These are phyloP conservation scores for Sylvilagus floridanus DNA, from an alignment of 2,797 vertebrate genomes.

Conservation along the genomic window DNA sequence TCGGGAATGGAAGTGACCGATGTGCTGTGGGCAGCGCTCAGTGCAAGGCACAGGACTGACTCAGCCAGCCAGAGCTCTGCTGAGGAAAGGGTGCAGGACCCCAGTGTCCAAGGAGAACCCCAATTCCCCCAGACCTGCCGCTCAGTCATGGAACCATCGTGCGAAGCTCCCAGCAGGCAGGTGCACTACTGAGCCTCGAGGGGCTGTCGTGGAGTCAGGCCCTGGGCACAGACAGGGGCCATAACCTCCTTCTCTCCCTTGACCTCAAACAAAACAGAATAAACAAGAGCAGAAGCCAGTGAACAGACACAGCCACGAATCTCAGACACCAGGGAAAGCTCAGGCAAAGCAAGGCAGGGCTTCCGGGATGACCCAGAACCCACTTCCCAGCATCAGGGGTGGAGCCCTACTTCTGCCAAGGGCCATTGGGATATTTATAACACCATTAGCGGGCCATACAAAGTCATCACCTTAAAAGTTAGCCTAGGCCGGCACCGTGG, in stretches of 20 bases:
- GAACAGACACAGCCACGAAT: background rate
- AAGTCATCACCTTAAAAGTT: too few relatives aligned
- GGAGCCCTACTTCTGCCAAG: too few relatives aligned
- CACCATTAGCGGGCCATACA: too few relatives aligned
- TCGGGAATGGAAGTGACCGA: background rate
- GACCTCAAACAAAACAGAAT: background rate
- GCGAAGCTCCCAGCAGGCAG: background rate
- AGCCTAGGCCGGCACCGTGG: too few relatives aligned
- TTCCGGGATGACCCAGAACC: background rate
- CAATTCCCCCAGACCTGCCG: background rate
- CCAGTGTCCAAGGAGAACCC: background rate
- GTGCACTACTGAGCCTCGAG: background rate
- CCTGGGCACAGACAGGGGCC: background rate
- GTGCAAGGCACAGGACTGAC: background rate
- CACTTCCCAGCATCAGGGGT: too few relatives aligned
- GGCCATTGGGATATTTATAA: too few relatives aligned
- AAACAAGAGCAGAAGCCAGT: conserved; percentile 20
- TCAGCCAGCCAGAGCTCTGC: background rate
- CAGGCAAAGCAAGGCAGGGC: background rate
- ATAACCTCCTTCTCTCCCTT: background rate
- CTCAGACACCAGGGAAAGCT: background rate
- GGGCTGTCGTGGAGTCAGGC: background rate
- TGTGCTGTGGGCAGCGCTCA: background rate
- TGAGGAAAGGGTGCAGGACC: background rate
- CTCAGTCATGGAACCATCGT: background rate